phyloP scores from a whole-genome alignment of 2,888 invertebrate species.

The Subacronicta megacephala region DNA sequence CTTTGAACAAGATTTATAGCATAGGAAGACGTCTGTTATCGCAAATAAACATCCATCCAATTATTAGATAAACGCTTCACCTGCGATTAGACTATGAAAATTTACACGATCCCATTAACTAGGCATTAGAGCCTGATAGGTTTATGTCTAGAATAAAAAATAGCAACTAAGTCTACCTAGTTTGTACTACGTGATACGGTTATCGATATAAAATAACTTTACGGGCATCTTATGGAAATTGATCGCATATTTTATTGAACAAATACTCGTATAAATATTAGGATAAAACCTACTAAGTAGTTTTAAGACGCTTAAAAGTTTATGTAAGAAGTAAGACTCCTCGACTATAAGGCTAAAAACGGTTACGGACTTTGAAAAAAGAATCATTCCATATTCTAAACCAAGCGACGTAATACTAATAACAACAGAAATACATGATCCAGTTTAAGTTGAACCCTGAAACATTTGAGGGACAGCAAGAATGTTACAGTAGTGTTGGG shows the following conservation, averaged over 20 bases:
- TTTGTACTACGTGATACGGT: slow-evolving; percentile 1
- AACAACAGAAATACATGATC: slow-evolving; percentile 71
- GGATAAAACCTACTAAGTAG: slow-evolving; percentile 6
- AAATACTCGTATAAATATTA: slow-evolving; percentile 25
- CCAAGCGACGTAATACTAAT: slow-evolving; percentile 67
- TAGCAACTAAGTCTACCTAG: slow-evolving; percentile 9
- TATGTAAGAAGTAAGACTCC: slow-evolving; percentile 10
- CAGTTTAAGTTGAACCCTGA: slow-evolving; percentile 61
- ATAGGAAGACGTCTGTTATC: slow-evolving; percentile 32
- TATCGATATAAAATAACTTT: slow-evolving; percentile 16
- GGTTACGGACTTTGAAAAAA: slow-evolving; percentile 52
- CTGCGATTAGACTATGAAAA: slow-evolving; percentile 41
- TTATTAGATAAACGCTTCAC: slow-evolving; percentile 45
- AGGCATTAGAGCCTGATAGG: slow-evolving; percentile 9
- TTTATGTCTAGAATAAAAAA: slow-evolving; percentile 36
- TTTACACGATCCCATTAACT: slow-evolving; percentile 41
- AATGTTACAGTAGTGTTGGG: slow-evolving; percentile 19
- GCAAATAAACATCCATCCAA: slow-evolving; percentile 50
- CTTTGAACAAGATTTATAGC: slow-evolving; percentile 35
- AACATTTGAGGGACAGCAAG: slow-evolving; percentile 42
- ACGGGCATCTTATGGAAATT: slow-evolving; percentile 22
- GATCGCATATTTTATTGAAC: slow-evolving; percentile 18
- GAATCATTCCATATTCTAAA: slow-evolving; percentile 65
- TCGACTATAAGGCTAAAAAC: slow-evolving; percentile 36
- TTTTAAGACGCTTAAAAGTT: slow-evolving; percentile 16